phyloP scores from a whole-genome alignment of 2,888 invertebrate genomes.

The Melanostoma mellinum region DNA sequence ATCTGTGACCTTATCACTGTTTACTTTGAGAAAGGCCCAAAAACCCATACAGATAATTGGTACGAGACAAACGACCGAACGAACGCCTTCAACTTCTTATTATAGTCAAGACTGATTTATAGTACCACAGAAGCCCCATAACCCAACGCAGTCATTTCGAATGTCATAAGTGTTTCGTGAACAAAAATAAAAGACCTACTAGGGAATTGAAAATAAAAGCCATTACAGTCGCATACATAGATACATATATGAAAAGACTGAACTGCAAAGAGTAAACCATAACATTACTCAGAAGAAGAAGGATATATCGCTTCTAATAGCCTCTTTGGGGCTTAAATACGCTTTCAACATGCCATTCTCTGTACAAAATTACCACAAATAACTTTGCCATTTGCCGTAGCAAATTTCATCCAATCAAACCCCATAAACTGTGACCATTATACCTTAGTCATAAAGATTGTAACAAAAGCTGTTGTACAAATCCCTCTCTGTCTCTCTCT shows the following conservation, averaged over 20 bases:
- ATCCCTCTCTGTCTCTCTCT: background rate
- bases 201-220: slow-evolving; percentile 6
- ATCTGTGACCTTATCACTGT: too few relatives aligned
- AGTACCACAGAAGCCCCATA: background rate
- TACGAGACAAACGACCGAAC: too few relatives aligned
- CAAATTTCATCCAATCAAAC: slow-evolving; percentile 66
- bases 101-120: background rate
- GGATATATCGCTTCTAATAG: slow-evolving; percentile 17
- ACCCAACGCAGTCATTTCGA: slow-evolving; percentile 11
- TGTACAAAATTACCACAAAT: slow-evolving; percentile 8
- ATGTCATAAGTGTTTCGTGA: background rate
- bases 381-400: slow-evolving; percentile 41
- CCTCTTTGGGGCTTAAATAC: slow-evolving; percentile 21
- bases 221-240: background rate
- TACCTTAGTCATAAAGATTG: slow-evolving; percentile 52
- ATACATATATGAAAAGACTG: background rate
- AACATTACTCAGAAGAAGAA: slow-evolving; percentile 8
- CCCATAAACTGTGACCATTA: slow-evolving; percentile 63
- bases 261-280: background rate
- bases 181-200: slow-evolving; percentile 6
- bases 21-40: too few relatives aligned
- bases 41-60: too few relatives aligned
- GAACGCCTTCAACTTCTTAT: background rate
- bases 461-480: slow-evolving; percentile 15
- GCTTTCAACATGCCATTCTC: slow-evolving; percentile 8